Evolutionary conservation across 2,797 vertebrate species (phyloP), one percentile per base, ranked within the genome.

Genomic region (Cyprinella venusta): DNA sequence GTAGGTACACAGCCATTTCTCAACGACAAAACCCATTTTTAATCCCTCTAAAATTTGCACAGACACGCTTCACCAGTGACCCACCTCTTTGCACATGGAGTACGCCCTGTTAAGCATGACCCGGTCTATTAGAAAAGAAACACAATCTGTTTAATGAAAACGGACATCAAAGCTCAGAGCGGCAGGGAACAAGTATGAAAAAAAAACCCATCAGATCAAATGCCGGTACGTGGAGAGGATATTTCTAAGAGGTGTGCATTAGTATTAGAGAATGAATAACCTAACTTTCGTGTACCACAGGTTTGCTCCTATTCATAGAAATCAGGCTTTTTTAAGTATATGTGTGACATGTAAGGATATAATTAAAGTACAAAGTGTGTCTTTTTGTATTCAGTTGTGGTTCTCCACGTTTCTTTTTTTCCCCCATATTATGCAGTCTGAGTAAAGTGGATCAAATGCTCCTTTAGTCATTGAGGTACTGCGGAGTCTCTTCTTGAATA

Each of bases 141-240:
- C 19, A 68, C 16, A 40, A 76, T 48, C 30, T 82, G 72, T 70
- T 80, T 70, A 78, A 83, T 86, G 71, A 69, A 65, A 85, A 70
- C 5, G 19, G 80, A 82, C 77, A 84, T 84, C 56, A 83, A 82
- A 80, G 82, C 36, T 50, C 64, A 68, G 12, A 84, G 50, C 40
- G 18, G 67, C 59, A 68, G 54, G 63, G 65, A 81, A 36, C 19
- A 42, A 48, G 54, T 36, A 82, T 71, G 2, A 48, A 9, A 67
- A 52, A 40, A 38, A 61, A 40, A 52, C 2, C n/a, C 10, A 75
- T 76, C 50, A 63, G 42, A 82, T 78, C 67, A 78, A 84, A 82
- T 68, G 78, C 7, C 15, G 15, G 40, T 69, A 61, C 21, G 19
- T 80, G 56, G 21, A 56, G 38, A 69, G 65, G 38, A 38, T 74